Percentiles rank a stretch among this genome's conserved stretches.
Conservation (phyloP, 92 coral and sea anemone species). For the Chrysogorgia sp. region DNA sequence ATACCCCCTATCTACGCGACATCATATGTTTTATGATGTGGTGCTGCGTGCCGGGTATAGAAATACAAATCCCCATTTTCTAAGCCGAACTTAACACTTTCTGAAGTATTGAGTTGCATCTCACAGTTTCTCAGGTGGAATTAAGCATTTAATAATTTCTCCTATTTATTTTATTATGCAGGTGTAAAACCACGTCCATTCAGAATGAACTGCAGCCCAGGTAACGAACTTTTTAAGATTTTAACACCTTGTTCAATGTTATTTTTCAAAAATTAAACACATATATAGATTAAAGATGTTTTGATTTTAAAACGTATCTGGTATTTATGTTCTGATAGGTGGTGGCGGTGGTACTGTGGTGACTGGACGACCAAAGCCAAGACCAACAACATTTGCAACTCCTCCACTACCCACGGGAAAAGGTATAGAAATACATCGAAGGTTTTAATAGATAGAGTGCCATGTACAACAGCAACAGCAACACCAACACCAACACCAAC, state of each 20-base stretch:
- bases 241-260: no score
- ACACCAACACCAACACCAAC: not conserved
- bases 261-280: not conserved
- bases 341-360: not conserved
- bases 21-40: no score
- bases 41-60: no score
- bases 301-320: no score
- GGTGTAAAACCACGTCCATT: slow-evolving; percentile 70
- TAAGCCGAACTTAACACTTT: no score
- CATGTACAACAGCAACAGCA: not conserved
- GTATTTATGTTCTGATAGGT: not conserved
- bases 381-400: slow-evolving; percentile 10
- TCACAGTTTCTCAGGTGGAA: not conserved
- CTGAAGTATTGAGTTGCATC: no score
- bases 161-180: not conserved
- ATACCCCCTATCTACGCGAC: no score
- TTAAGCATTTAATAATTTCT: not conserved
- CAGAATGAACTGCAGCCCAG: slow-evolving; percentile 85
- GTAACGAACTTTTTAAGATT: slow-evolving; percentile 46
- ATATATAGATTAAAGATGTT: not conserved
- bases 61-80: no score
- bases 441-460: no score
- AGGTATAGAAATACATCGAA: not conserved
- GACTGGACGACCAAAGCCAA: slow-evolving; percentile 16
- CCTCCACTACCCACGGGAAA: slow-evolving; percentile 20